Base-by-base conservation (phyloP, 2,113 vertebrate genomes). In the Recurvirostra avosetta region DNA sequence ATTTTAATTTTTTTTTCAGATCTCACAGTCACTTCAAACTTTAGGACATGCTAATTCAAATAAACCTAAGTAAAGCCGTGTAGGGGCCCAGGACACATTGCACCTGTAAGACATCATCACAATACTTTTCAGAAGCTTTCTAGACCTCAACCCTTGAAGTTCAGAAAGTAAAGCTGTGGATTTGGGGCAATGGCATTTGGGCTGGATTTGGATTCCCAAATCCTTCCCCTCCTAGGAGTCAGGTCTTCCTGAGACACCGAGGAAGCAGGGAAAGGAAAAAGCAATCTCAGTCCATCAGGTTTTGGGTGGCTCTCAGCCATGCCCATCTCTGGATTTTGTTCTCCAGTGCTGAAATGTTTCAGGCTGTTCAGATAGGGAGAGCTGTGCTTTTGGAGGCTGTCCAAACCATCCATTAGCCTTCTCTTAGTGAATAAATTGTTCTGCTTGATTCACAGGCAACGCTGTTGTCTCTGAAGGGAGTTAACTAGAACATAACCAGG, bases 361-460 rank as follows among this genome's bases (percentile, higher is more conserved):
- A 85, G 85, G 52, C 83, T 78, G 66, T 75, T 92, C 90, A 94
- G 81, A 93, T 66, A 92, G 85, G 52, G 63, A 83, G 72, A 88
- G 56, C 45, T 88, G 85, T 4, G 11, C 53, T 91, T 96, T 86
- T 97, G 96, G 93, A 96, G 75, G 34, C 58, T 52, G 43, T 94
- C 96, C 96, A 96, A 96, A 88, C 63, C 79, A 94, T 96, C 96
- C 97, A 96, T 97, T 97, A 97, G 73, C 75, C 80, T 90, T 68
- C 78, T 76, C 45, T 77, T 86, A 74, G 89, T 1, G 16, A 92
- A 76, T 77, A 96, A 89, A 92, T 68, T 66, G 87, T 41, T 92
- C 85, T 72, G 78, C 67, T 47, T 77, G 75, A 87, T 94, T 95
- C 95, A 73, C 29, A 66, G 72, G 65, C 80, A 90, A 27, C 4